These are phyloP conservation scores for Acinonyx jubatus DNA, from an alignment of 2,113 vertebrate species.

Conservation along the genomic window DNA sequence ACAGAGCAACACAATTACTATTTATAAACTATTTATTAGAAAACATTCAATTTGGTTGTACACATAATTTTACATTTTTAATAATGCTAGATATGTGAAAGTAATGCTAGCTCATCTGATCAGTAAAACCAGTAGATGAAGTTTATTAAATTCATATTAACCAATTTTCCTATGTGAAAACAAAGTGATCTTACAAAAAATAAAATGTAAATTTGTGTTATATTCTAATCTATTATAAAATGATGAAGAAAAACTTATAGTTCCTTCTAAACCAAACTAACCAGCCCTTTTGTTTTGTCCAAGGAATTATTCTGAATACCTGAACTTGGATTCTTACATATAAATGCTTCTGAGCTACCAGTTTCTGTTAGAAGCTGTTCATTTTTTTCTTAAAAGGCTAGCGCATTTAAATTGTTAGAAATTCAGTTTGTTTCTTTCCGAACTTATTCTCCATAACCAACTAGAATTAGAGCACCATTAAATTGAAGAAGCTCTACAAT, in stretches of 20 bases:
- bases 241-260: neutral
- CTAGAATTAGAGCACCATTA: neutral
- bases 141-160: neutral
- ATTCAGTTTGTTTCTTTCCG: neutral
- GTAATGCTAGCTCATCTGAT: neutral
- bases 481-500: neutral
- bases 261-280: neutral
- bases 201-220: neutral
- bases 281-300: neutral
- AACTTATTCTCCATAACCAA: neutral
- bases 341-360: neutral
- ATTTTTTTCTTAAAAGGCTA: neutral
- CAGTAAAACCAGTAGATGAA: neutral
- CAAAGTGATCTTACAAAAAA: neutral
- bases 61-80: neutral
- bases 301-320: neutral
- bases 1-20: neutral
- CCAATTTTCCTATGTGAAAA: neutral
- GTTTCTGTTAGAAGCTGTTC: neutral
- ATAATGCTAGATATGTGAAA: neutral
- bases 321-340: neutral
- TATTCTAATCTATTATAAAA: neutral
- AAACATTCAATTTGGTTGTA: slow-evolving; percentile 1
- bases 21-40: neutral
- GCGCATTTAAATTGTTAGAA: neutral